A percentile compares a stretch with the other conserved stretches of the same genome.
These are phyloP conservation scores for Nipponia nippon DNA, from an alignment of 2,113 vertebrate species.

Conservation along the genomic window DNA sequence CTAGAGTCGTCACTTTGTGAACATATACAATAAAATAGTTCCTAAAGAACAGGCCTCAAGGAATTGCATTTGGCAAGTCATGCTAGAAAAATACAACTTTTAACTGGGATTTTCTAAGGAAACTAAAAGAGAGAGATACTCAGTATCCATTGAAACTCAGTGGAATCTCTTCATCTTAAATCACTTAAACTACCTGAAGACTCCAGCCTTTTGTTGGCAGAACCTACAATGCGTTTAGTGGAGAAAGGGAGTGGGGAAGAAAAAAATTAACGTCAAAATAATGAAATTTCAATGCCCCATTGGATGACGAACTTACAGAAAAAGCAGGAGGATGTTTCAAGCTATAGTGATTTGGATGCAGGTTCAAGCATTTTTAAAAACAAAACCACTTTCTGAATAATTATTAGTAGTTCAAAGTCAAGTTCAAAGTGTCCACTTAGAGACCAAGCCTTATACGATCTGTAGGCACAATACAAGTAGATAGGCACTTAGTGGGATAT, in stretches of 20 bases:
- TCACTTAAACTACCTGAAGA: background rate
- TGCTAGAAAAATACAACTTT: background rate
- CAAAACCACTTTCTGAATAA: background rate
- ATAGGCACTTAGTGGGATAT: background rate
- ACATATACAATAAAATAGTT: background rate
- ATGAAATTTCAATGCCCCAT: background rate
- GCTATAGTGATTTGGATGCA: background rate
- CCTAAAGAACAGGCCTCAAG: background rate
- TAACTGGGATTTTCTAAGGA: background rate
- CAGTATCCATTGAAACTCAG: background rate
- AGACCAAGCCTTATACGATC: background rate
- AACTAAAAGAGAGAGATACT: background rate
- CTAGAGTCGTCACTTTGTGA: background rate
- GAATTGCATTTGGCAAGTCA: constrained; percentile 26
- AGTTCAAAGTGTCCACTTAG: background rate
- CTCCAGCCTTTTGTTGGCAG: constrained; percentile 1
- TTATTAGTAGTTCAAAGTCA: background rate
- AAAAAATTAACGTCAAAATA: background rate
- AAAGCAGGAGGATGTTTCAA: background rate
- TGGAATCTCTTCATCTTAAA: background rate
- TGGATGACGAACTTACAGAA: background rate
- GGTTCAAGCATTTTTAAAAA: background rate
- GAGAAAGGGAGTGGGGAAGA: constrained; percentile 6
- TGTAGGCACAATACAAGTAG: background rate
- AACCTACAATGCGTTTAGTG: background rate